Percentiles rank a stretch among this genome's conserved stretches.
Conservation (phyloP, 2,888 invertebrate species). For the Fabriciana adippe region DNA sequence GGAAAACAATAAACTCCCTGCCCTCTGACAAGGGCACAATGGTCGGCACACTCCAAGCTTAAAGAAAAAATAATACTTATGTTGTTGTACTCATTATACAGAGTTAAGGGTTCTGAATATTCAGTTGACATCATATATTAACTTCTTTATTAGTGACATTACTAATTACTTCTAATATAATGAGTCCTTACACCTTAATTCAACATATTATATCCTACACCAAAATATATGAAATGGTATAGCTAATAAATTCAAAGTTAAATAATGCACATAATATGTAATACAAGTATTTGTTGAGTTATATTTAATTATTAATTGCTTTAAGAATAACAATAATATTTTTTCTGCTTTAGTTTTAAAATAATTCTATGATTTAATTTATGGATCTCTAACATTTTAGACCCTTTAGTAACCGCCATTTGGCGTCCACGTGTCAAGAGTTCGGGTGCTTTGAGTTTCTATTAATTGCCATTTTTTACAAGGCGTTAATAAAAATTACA, state of each 20-base stretch:
- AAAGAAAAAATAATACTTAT: slow-evolving; percentile 43
- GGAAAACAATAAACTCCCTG: slow-evolving; percentile 61
- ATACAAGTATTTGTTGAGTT: too few relatives aligned
- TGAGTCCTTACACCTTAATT: too few relatives aligned
- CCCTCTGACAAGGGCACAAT: slow-evolving; percentile 59
- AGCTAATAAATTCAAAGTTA: too few relatives aligned
- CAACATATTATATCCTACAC: too few relatives aligned
- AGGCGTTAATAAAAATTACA: slow-evolving; percentile 20
- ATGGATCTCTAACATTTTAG: slow-evolving; percentile 49
- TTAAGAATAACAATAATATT: background rate
- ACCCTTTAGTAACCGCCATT: slow-evolving; percentile 59
- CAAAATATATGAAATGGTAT: too few relatives aligned
- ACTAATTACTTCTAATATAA: too few relatives aligned
- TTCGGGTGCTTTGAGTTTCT: slow-evolving; percentile 55
- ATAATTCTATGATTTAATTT: background rate
- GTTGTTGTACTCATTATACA: slow-evolving; percentile 35
- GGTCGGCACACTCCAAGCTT: slow-evolving; percentile 54
- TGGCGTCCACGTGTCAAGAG: slow-evolving; percentile 71
- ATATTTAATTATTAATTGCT: too few relatives aligned
- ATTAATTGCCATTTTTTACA: slow-evolving; percentile 67
- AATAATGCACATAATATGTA: too few relatives aligned
- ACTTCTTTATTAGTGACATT: background rate
- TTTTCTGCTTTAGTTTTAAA: too few relatives aligned
- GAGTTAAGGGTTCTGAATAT: slow-evolving; percentile 52
- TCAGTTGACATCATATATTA: background rate